phyloP scores from a whole-genome alignment of 2,888 invertebrate genomes.

The Vandiemenella viatica region DNA sequence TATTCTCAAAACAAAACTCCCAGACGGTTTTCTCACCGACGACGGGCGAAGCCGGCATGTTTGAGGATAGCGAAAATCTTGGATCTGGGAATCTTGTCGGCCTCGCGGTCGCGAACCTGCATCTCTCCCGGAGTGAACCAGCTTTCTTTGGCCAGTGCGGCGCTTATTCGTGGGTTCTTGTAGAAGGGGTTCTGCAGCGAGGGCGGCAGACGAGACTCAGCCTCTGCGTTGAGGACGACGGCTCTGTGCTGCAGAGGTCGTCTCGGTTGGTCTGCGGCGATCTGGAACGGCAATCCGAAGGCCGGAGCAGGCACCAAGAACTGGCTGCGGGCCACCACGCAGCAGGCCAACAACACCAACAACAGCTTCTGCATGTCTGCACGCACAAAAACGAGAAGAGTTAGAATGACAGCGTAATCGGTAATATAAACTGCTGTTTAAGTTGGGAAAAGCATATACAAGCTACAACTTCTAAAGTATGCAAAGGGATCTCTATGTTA shows the following conservation, averaged over 20 bases:
- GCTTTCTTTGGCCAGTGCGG: slow-evolving; percentile 58
- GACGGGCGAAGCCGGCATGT: slow-evolving; percentile 46
- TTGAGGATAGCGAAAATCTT: slow-evolving; percentile 60
- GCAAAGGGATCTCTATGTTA: too few relatives aligned
- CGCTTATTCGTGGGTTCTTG: slow-evolving; percentile 58
- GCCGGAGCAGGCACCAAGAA: not conserved
- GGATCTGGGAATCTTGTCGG: slow-evolving; percentile 63
- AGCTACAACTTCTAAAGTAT: too few relatives aligned
- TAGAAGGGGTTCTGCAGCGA: slow-evolving; percentile 57
- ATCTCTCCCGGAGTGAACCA: slow-evolving; percentile 65
- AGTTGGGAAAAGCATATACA: too few relatives aligned
- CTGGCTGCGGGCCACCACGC: not conserved
- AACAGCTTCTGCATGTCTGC: not conserved
- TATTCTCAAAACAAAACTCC: too few relatives aligned
- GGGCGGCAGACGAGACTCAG: slow-evolving; percentile 55
- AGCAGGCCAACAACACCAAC: not conserved
- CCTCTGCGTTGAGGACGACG: slow-evolving; percentile 52
- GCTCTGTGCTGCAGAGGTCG: slow-evolving; percentile 44
- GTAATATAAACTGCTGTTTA: too few relatives aligned
- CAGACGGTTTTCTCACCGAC: slow-evolving; percentile 12
- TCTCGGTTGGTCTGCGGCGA: not conserved
- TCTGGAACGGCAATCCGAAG: not conserved
- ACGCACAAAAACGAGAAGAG: not conserved
- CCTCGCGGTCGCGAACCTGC: slow-evolving; percentile 61
- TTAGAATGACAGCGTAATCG: too few relatives aligned